phyloP scores from a whole-genome alignment of 2,113 vertebrate genomes.

The Zapus hudsonius region DNA sequence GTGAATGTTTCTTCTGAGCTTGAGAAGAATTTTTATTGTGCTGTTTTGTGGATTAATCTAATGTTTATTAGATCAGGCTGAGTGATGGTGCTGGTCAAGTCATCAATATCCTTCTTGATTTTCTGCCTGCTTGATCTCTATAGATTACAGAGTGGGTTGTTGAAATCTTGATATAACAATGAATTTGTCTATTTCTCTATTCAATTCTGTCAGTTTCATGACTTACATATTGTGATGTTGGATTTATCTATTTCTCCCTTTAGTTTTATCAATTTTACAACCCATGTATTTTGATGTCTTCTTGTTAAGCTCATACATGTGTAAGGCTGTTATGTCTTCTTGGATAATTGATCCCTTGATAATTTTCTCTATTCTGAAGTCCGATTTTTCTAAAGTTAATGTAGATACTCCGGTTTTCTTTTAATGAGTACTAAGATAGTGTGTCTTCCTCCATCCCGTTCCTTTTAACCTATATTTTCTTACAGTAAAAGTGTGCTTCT shows the following conservation, averaged over 20 bases:
- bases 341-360: background rate
- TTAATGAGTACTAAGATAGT: background rate
- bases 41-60: background rate
- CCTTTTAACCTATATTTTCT: background rate
- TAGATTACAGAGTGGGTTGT: background rate
- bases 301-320: background rate
- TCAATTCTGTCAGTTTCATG: background rate
- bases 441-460: background rate
- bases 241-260: background rate
- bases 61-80: constrained; percentile 26
- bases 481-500: background rate
- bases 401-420: background rate
- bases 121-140: constrained; percentile 36
- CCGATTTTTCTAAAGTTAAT: background rate
- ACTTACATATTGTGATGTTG: background rate
- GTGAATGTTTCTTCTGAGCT: background rate
- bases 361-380: background rate
- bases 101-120: constrained; percentile 1
- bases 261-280: background rate
- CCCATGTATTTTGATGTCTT: background rate
- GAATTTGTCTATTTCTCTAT: constrained; percentile 14
- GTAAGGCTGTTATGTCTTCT: background rate
- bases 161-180: background rate
- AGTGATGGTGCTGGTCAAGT: background rate
- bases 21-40: background rate